Evolutionary conservation across 2,113 vertebrate species (phyloP).

Genomic region (Nycticorax nycticorax): DNA sequence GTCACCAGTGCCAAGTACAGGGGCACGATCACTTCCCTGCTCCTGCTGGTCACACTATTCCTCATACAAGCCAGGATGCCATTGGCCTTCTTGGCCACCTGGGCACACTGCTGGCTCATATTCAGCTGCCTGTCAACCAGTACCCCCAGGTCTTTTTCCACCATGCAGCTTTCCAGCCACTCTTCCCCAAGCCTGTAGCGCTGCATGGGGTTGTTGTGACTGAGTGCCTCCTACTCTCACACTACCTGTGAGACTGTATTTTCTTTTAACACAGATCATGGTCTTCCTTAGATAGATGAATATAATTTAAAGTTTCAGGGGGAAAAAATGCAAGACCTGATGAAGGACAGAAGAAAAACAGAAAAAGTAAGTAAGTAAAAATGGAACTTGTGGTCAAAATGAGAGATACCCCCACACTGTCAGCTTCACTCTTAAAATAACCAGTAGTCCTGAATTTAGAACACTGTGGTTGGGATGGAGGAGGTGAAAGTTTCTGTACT

Average conservation of each 20-base stretch:
- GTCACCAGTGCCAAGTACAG: too few species aligned
- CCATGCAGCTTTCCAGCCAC: too few species aligned
- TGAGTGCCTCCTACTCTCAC: background rate
- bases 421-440: background rate
- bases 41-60: too few species aligned
- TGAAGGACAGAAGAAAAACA: background rate
- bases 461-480: background rate
- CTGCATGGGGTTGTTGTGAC: too few species aligned
- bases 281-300: background rate
- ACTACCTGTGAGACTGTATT: background rate
- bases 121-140: too few species aligned
- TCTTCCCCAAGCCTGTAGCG: too few species aligned
- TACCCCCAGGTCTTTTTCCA: too few species aligned
- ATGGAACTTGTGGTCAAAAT: background rate
- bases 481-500: background rate
- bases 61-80: too few species aligned
- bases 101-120: too few species aligned
- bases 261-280: background rate
- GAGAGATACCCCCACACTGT: fast-evolving
- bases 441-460: background rate
- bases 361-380: background rate
- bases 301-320: background rate
- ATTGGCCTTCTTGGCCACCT: too few species aligned
- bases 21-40: too few species aligned
- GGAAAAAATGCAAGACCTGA: background rate